Conservation (phyloP, 2,888 invertebrate genomes). For the Lasiommata megera region DNA sequence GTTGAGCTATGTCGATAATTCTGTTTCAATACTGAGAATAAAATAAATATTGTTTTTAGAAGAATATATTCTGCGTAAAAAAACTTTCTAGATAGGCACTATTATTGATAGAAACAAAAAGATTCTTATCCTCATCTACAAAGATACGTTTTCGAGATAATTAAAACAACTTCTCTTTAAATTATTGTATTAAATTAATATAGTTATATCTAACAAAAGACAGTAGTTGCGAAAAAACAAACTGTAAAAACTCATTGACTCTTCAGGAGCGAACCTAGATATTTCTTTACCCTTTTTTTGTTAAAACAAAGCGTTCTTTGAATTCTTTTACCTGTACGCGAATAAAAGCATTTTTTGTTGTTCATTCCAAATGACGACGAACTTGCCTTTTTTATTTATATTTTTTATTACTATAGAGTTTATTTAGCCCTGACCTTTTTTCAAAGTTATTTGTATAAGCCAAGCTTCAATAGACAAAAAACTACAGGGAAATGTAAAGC, state of each 20-base stretch:
- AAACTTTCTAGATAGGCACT: too few species aligned
- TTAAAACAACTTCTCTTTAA: too few species aligned
- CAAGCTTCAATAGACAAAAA: not conserved
- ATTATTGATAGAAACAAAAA: too few species aligned
- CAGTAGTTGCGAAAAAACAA: not conserved
- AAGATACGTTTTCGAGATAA: too few species aligned
- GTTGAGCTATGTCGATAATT: too few species aligned
- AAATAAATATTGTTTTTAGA: too few species aligned
- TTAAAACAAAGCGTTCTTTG: slow-evolving; percentile 8
- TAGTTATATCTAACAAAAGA: too few species aligned
- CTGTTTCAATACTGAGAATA: too few species aligned
- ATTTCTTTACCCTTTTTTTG: slow-evolving; percentile 6
- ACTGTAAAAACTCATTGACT: slow-evolving; percentile 8
- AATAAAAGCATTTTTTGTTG: slow-evolving; percentile 8
- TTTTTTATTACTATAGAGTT: not conserved
- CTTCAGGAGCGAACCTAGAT: slow-evolving; percentile 5
- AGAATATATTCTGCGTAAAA: too few species aligned
- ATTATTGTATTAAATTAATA: too few species aligned
- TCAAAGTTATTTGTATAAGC: not conserved
- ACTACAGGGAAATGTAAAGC: not conserved
- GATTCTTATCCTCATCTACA: too few species aligned
- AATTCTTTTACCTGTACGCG: slow-evolving; percentile 3
- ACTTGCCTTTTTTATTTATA: not conserved
- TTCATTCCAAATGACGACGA: not conserved
- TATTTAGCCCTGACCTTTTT: not conserved